Percentiles rank a stretch among this genome's conserved stretches.
These are phyloP conservation scores for Corythornis madagascariensis DNA, from an alignment of 2,113 vertebrate genomes.

Conservation along the genomic window DNA sequence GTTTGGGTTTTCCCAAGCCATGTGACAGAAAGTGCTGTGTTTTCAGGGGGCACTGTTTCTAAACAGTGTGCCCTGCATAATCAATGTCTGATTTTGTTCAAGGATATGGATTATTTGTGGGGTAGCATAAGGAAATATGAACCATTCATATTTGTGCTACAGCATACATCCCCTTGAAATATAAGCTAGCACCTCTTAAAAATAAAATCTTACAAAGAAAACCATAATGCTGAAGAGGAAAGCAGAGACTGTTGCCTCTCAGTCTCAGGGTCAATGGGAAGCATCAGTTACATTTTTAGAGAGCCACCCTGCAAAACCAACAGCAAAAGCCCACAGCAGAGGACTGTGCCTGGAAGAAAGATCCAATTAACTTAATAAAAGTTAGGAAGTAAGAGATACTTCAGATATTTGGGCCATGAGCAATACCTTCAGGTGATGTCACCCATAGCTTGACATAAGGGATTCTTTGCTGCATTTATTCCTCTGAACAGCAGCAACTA, in stretches of 20 bases:
- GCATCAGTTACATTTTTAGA: not conserved
- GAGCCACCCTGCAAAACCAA: not conserved
- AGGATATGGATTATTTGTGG: not conserved
- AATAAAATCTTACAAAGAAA: not conserved
- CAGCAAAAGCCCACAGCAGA: not conserved
- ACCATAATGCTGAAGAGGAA: not conserved
- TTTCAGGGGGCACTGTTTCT: not conserved
- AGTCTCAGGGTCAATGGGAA: not conserved
- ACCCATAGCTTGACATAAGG: not conserved
- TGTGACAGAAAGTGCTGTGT: not conserved
- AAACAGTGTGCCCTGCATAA: rapidly evolving
- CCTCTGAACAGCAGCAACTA: not conserved
- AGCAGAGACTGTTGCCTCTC: not conserved
- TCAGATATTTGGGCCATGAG: not conserved
- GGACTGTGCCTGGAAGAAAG: not conserved
- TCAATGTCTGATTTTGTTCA: not conserved
- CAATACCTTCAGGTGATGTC: not conserved
- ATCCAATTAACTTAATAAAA: not conserved
- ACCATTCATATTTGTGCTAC: not conserved
- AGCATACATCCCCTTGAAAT: not conserved
- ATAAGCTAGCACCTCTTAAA: not conserved
- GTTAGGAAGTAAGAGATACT: not conserved
- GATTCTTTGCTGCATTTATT: not conserved
- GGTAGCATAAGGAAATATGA: not conserved
- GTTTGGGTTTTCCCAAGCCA: not conserved